These are phyloP conservation scores for Drosophila prostipennis DNA, from an alignment of 2,888 invertebrate genomes.

Conservation along the genomic window DNA sequence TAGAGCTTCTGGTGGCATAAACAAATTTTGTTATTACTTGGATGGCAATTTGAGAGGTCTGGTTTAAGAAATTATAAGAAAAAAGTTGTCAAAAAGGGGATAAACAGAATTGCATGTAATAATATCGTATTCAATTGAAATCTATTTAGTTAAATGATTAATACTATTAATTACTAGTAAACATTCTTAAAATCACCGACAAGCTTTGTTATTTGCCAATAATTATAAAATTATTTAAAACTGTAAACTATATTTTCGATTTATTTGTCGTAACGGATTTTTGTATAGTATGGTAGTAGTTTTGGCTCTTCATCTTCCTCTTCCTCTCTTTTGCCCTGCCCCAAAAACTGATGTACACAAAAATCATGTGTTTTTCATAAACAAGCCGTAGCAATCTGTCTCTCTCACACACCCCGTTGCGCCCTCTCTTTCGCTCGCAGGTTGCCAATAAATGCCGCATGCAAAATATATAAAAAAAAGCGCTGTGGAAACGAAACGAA, in stretches of 20 bases:
- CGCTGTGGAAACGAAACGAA: conserved; percentile 51
- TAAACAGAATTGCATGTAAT: not conserved
- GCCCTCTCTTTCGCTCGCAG: conserved; percentile 57
- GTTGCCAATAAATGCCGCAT: conserved; percentile 70
- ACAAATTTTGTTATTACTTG: not conserved
- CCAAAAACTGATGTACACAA: conserved; percentile 50
- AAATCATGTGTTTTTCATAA: conserved; percentile 80
- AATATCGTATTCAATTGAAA: not conserved
- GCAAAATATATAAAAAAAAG: conserved; percentile 27
- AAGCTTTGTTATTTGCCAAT: too few species aligned
- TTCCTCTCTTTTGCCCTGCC: conserved; percentile 18
- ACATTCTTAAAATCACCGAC: too few species aligned
- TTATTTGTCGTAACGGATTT: not conserved
- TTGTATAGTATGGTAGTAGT: conserved; percentile 19
- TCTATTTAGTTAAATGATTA: too few species aligned
- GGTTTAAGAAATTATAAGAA: not conserved
- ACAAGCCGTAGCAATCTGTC: conserved; percentile 40
- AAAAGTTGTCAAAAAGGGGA: not conserved
- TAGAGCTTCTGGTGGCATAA: conserved; percentile 3
- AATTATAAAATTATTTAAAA: too few species aligned
- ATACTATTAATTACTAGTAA: too few species aligned
- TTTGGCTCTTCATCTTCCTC: not conserved
- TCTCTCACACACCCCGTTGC: conserved; percentile 7
- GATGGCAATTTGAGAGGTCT: conserved; percentile 2
- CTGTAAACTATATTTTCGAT: too few species aligned